phyloP scores from a whole-genome alignment of 2,113 vertebrate species.

The Pedionomus torquatus region DNA sequence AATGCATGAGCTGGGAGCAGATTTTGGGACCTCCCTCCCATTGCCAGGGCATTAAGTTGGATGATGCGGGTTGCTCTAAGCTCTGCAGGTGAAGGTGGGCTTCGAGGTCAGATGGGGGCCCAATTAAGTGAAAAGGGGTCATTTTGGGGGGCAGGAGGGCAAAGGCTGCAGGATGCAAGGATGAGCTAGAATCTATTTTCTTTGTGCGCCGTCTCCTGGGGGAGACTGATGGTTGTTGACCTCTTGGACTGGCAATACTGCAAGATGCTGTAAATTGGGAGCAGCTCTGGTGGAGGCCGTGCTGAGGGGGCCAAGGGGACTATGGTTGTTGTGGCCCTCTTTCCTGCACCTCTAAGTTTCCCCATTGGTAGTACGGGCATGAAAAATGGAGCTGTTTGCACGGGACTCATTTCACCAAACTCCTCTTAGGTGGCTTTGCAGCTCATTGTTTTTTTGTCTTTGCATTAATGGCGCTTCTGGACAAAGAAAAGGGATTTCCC shows the following conservation, averaged over 20 bases:
- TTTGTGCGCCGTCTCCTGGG: fast-evolving
- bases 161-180: background rate
- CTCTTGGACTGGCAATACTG: background rate
- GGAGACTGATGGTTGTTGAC: background rate
- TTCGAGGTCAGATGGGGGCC: background rate
- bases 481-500: background rate
- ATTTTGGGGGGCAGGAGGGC: background rate
- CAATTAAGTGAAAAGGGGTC: background rate
- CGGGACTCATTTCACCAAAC: background rate
- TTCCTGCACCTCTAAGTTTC: background rate
- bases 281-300: background rate
- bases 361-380: fast-evolving
- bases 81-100: background rate
- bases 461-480: background rate
- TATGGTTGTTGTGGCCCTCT: background rate
- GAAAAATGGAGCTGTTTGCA: background rate
- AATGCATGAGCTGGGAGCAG: background rate
- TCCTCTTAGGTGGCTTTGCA: background rate
- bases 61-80: background rate
- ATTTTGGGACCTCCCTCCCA: background rate
- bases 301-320: background rate
- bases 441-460: background rate
- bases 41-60: background rate
- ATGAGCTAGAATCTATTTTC: background rate
- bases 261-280: background rate